These are phyloP conservation scores for Rhorus exstirpatorius DNA, from an alignment of 2,888 invertebrate species.

Conservation along the genomic window DNA sequence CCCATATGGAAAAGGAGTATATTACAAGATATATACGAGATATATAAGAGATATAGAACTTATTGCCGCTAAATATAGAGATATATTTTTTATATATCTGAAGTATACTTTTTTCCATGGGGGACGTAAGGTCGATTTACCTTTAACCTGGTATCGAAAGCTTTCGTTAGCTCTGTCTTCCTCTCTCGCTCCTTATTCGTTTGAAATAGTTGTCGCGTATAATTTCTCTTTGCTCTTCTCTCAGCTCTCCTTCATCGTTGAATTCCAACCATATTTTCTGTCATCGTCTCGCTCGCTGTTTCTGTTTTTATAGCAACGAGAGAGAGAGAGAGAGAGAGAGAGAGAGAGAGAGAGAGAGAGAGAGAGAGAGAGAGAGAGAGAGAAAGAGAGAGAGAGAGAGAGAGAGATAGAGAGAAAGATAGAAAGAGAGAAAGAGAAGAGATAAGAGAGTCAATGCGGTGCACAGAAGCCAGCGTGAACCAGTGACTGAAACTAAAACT, in stretches of 20 bases:
- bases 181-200: conserved; percentile 3
- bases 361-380: conserved; percentile 12
- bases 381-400: conserved; percentile 10
- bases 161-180: conserved; percentile 10
- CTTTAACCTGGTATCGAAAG: conserved; percentile 11
- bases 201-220: conserved; percentile 24
- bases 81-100: too few relatives aligned
- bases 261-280: conserved; percentile 24
- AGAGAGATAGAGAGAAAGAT: conserved; percentile 4
- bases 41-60: too few relatives aligned
- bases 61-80: too few relatives aligned
- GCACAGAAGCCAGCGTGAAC: conserved; percentile 58
- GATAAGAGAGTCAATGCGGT: conserved; percentile 24
- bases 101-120: too few relatives aligned
- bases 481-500: conserved; percentile 80
- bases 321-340: conserved; percentile 11
- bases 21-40: too few relatives aligned
- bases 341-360: conserved; percentile 5
- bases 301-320: conserved; percentile 11
- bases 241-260: conserved; percentile 20
- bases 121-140: background rate
- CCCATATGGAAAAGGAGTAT: too few relatives aligned
- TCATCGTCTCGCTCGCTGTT: conserved; percentile 12
- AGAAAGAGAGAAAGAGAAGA: conserved; percentile 4
- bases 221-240: conserved; percentile 10